phyloP scores from a whole-genome alignment of 1,140 invertebrate genomes.

The Drosophila miranda region DNA sequence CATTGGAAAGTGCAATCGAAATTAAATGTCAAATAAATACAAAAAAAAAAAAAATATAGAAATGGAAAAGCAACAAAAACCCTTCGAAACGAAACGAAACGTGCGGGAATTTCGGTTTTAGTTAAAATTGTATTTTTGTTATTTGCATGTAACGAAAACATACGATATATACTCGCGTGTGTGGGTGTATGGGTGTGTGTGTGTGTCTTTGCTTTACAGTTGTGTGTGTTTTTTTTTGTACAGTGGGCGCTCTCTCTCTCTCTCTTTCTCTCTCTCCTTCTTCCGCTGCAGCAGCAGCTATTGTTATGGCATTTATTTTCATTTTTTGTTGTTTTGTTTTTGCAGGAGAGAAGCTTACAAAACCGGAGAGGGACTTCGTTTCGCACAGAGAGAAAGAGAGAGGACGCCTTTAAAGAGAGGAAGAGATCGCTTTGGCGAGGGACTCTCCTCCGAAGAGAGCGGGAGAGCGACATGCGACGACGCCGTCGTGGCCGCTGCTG shows the following conservation, averaged over 20 bases:
- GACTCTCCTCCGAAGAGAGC: neutral
- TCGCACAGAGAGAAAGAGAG: conserved; percentile 11
- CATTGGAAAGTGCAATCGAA: conserved; percentile 52
- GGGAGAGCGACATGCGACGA: conserved; percentile 38
- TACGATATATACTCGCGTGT: neutral
- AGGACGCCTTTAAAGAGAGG: neutral
- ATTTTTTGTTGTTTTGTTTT: neutral
- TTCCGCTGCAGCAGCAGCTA: neutral
- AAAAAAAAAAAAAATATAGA: neutral
- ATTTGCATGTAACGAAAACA: conserved; percentile 55
- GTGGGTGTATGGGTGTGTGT: neutral
- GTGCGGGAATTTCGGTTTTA: conserved; percentile 71
- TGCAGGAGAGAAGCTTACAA: conserved; percentile 25
- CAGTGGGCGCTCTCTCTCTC: conserved; percentile 4
- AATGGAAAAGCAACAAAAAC: conserved; percentile 49
- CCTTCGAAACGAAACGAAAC: conserved; percentile 49
- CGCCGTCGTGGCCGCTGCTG: conserved; percentile 39
- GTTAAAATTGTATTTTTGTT: conserved; percentile 51
- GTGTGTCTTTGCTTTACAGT: conserved; percentile 26
- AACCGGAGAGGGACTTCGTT: neutral
- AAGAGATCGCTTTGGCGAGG: too few species aligned
- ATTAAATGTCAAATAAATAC: conserved; percentile 32
- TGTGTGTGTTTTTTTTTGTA: conserved; percentile 4
- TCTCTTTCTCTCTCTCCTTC: neutral
- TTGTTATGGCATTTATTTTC: too few species aligned